Conservation (phyloP, 2,797 vertebrate species). For the Emys orbicularis region DNA sequence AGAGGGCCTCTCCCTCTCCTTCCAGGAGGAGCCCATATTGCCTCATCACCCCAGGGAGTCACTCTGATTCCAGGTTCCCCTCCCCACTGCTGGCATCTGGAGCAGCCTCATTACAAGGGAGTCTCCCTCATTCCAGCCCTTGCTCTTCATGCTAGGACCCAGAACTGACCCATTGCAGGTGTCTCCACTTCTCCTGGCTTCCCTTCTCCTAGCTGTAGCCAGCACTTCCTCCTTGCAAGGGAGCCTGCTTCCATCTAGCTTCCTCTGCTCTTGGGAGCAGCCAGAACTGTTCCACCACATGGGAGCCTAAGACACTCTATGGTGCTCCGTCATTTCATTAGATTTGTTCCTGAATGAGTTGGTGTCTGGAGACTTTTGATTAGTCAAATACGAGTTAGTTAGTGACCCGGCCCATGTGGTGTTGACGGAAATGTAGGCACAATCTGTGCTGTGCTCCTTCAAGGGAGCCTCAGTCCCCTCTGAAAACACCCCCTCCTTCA, state of each 20-base stretch:
- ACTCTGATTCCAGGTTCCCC: slow-evolving; percentile 49
- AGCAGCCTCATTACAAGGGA: slow-evolving; percentile 40
- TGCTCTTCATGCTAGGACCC: neutral
- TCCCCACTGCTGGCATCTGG: slow-evolving; percentile 24
- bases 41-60: slow-evolving; percentile 9
- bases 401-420: neutral
- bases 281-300: neutral
- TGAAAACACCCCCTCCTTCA: neutral
- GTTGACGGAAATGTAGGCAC: neutral
- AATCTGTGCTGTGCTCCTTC: neutral
- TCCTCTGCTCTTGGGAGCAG: neutral
- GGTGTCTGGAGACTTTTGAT: neutral
- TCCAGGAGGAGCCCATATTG: neutral
- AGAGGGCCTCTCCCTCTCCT: slow-evolving; percentile 36
- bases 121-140: slow-evolving; percentile 47
- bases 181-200: slow-evolving; percentile 42
- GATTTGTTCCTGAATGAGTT: neutral
- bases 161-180: slow-evolving; percentile 45
- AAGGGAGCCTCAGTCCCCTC: neutral
- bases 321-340: neutral
- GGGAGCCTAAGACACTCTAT: neutral
- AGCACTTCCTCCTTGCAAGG: neutral
- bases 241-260: neutral
- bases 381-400: neutral
- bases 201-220: slow-evolving; percentile 6